These are phyloP conservation scores for Habrosyne pyritoides DNA, from an alignment of 2,888 invertebrate genomes.

Conservation along the genomic window DNA sequence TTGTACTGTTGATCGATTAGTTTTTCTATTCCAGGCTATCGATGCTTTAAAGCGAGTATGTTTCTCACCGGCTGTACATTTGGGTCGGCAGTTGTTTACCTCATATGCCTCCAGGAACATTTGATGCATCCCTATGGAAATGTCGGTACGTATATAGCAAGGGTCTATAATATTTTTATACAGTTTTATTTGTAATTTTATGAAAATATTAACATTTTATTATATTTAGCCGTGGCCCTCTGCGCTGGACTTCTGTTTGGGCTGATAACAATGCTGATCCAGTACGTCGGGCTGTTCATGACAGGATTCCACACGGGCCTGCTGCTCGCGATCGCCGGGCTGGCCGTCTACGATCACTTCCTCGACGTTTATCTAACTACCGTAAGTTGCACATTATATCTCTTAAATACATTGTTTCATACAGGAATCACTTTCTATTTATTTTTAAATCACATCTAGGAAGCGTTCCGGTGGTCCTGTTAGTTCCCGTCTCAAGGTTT, in stretches of 20 bases:
- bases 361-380: slow-evolving; percentile 81
- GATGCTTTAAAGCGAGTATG: slow-evolving; percentile 94
- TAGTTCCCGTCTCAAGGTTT: no score
- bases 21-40: slow-evolving; percentile 86
- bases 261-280: slow-evolving; percentile 91
- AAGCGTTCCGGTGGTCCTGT: no score
- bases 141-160: slow-evolving; percentile 84
- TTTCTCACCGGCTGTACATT: slow-evolving; percentile 94
- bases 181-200: no score
- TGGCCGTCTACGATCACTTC: slow-evolving; percentile 85
- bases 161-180: no score
- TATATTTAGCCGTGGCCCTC: slow-evolving; percentile 85
- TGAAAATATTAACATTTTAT: no score
- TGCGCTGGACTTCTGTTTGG: slow-evolving; percentile 90
- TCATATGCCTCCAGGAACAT: slow-evolving; percentile 91
- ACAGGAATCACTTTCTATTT: no score
- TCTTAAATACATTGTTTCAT: no score
- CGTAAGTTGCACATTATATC: slow-evolving; percentile 58
- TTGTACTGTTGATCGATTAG: neutral
- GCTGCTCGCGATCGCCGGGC: slow-evolving; percentile 83
- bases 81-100: slow-evolving; percentile 91
- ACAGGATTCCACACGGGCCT: slow-evolving; percentile 91
- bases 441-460: no score
- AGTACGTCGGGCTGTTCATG: slow-evolving; percentile 92
- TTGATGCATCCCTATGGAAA: slow-evolving; percentile 90